Evolutionary conservation across 2,888 invertebrate genomes (phyloP), one percentile per base, ranked within the genome.

Genomic region (Notodonta dromedarius): DNA sequence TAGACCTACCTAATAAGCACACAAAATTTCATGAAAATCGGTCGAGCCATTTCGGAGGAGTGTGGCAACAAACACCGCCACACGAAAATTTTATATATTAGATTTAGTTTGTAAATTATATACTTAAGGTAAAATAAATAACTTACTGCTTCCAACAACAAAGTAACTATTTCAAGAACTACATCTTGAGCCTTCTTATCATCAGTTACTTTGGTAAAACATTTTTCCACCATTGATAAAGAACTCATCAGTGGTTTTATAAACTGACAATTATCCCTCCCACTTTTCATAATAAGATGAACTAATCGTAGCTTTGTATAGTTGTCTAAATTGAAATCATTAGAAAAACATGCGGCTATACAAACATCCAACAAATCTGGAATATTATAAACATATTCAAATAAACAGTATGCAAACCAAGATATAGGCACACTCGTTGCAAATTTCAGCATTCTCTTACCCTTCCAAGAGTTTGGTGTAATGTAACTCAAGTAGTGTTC

Each of bases 381-480:
- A 82, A 85, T 60, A 72, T 66, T 56, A 65, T 56, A 56, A 56
- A 5, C 5, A 56, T 56, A 11, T 46, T 46, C 12, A 42, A 4
- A 46, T n/a, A 11, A 12, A n/a, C 13, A 13, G 9, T 2, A 12
- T 7, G 12, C 8, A 42, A 42, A 42, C 42, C 3, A 42, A 42
- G 11, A 42, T 12, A 4, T 11, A 42, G 4, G 4, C 11, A 42
- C 5, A 35, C 35, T 35, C 5, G 35, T 35, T 35, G 35, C 35
- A 35, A 35, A 42, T 42, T 0, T 50, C 8, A 50, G 11, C n/a
- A 57, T 2, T 39, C 56, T 57, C 40, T 62, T 85, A 95, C 95
- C 94, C 83, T 91, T 91, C 96, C 96, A 96, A 62, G 93, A 87
- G 56, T 88, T 78, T 44, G 89, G 86, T 54, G 89, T 82, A 56